Conservation (phyloP, 1,140 invertebrate species). For the Neodiprion virginianus region DNA sequence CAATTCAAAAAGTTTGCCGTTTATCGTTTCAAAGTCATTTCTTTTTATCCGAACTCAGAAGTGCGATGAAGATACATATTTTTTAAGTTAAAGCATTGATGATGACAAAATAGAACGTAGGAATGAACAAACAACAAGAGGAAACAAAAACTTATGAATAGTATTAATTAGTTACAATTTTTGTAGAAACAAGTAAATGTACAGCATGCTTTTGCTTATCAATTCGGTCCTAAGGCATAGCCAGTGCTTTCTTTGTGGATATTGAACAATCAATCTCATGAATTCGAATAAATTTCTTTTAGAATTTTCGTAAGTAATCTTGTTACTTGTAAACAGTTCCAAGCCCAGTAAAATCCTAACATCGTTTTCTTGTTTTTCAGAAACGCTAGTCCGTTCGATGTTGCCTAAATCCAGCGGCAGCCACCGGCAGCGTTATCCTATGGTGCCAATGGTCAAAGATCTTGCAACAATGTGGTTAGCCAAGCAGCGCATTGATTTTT, state of each 20-base stretch:
- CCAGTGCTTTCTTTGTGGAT: background rate
- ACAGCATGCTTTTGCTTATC: conserved; percentile 12
- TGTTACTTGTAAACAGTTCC: too few species aligned
- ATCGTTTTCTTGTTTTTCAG: conserved; percentile 17
- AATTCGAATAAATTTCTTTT: background rate
- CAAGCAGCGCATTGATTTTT: conserved; percentile 45
- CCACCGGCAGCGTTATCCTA: conserved; percentile 35
- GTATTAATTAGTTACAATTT: conserved; percentile 1
- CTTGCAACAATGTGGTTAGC: conserved; percentile 47
- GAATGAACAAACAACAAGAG: background rate
- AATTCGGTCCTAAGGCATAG: background rate
- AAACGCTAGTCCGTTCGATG: conserved; percentile 31
- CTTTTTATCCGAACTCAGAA: too few species aligned
- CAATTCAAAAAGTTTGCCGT: too few species aligned
- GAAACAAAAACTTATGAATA: background rate
- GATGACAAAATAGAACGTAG: background rate
- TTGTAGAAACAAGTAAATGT: background rate
- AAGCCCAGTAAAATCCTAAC: background rate
- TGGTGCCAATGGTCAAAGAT: conserved; percentile 47
- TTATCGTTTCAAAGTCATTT: too few species aligned
- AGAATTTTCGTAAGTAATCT: too few species aligned
- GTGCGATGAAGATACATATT: too few species aligned
- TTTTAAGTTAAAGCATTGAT: too few species aligned
- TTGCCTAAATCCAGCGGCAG: conserved; percentile 31
- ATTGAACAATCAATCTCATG: background rate